Base-by-base conservation (phyloP, 2,888 invertebrate genomes). In the Agonum fuliginosum region DNA sequence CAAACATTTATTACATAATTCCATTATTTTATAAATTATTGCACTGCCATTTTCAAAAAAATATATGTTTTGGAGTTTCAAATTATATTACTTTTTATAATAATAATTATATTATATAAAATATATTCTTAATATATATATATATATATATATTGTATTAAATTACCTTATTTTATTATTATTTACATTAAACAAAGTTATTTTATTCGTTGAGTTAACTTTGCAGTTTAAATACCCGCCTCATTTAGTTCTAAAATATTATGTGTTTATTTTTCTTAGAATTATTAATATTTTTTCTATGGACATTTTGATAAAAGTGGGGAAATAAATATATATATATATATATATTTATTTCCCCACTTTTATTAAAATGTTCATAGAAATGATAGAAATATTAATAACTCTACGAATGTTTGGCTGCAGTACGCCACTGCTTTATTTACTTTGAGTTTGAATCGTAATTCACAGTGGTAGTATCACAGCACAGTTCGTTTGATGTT, bases 31-130 rank as follows among this genome's bases (percentile, higher is more conserved):
- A 48, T 54, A 74, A 69, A 74, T 74, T 69, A 65, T 78, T 74
- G 67, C 73, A 78, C 74, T 69, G 75, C 75, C 75, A 75, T 75
- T 75, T 75, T 75, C 75, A 75, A 67, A 75, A 65, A 54, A 54
- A 48, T 20, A 48, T 65, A 65, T 65, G 41, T 67, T 75, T 75
- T 75, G 75, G 75, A 67, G 20, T 75, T 67, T 67, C 14, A 75
- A 75, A 75, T 48, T 75, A 62, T 27, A 67, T 48, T 67, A 75
- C 46, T 67, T 75, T 73, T 75, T 75, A 75, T 75, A 67, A 24
- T 62, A 62, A 62, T 73, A 37, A 62, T 65, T 65, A 75, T 75
- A 75, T 75, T 75, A 75, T 67, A 67, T 67, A 17, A 67, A 75
- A 67, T 70, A 75, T 75, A 75, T 75, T 75, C 75, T 67, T 75